Conservation (phyloP, 2,888 invertebrate genomes). For the Notocelia uddmanniana region DNA sequence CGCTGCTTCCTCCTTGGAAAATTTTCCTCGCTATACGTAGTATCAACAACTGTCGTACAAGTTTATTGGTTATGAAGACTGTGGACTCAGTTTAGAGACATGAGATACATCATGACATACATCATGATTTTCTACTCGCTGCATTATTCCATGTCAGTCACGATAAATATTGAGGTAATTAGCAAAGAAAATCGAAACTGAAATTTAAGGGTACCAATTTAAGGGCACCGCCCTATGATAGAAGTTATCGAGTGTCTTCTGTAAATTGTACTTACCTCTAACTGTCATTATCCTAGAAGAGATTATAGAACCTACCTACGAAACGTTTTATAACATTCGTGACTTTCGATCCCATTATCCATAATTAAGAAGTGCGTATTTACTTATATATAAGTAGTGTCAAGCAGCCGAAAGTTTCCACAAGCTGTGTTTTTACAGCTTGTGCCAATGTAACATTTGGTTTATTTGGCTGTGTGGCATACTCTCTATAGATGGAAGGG, state of each 20-base stretch:
- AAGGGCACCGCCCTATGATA: too few species aligned
- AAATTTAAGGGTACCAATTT: too few species aligned
- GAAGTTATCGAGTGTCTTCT: too few species aligned
- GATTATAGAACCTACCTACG: background rate
- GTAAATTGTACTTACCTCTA: background rate
- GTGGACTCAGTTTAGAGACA: background rate
- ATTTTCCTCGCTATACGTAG: background rate
- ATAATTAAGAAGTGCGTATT: too few species aligned
- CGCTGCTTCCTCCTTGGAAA: background rate
- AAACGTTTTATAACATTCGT: background rate
- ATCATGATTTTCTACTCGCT: background rate
- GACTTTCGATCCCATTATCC: background rate
- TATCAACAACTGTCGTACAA: background rate
- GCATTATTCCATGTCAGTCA: background rate
- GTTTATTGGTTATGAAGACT: background rate
- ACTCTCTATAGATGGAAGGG: background rate
- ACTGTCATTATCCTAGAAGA: background rate
- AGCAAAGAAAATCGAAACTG: too few species aligned
- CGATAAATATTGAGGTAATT: background rate
- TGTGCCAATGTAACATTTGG: background rate
- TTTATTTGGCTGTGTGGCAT: background rate
- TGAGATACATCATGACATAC: background rate
- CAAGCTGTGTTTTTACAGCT: too few species aligned
- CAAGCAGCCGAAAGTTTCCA: too few species aligned
- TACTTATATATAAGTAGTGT: too few species aligned